Evolutionary conservation across 2,888 invertebrate species (phyloP), one percentile per base, ranked within the genome.

Genomic region (Leptogaster cylindrica): DNA sequence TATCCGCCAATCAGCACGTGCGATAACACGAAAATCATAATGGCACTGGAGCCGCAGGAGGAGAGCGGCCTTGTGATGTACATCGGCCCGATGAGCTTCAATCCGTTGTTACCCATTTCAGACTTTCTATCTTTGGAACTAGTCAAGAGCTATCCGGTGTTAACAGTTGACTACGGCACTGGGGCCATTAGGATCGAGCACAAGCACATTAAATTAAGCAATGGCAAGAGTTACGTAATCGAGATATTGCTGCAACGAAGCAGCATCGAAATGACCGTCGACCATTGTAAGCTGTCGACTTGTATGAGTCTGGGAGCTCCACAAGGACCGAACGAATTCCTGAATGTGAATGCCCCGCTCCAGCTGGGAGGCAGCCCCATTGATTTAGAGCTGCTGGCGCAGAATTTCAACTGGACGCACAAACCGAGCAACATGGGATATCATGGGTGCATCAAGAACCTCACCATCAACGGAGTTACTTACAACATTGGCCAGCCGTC

Each of bases 121-220:
- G 97, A 97, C 83, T 97, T 95, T 80, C 89, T 98, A 83, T 88
- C 95, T 0, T 81, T 98, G 70, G 95, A 97, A 77, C 82, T 98
- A 48, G 83, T 87, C 5, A 86, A 90, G 36, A 96, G 97, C n/a
- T 89, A 85, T 77, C 92, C 92, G 0, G 86, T 91, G 0, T 83
- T 97, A 6, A 86, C 90, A 25, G 87, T 97, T 3, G 92, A 96
- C 82, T 93, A 95, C 76, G 97, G 97, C 0, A 87, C 90, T 0
- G 94, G 94, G 0, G 89, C 92, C 1, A 85, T 87, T 0, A 85
- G 86, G 71, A 83, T 90, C 33, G 88, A 88, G 76, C 86, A 90
- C 77, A 84, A 85, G 66, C 86, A 88, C 20, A 88, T 89, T 16
- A 87, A 87, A 74, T 83, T 97, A 23, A 88, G 89, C 50, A 93